Evolutionary conservation across 2,888 invertebrate species (phyloP), one percentile per base, ranked within the genome.

Genomic region (Periphyllus acericola): DNA sequence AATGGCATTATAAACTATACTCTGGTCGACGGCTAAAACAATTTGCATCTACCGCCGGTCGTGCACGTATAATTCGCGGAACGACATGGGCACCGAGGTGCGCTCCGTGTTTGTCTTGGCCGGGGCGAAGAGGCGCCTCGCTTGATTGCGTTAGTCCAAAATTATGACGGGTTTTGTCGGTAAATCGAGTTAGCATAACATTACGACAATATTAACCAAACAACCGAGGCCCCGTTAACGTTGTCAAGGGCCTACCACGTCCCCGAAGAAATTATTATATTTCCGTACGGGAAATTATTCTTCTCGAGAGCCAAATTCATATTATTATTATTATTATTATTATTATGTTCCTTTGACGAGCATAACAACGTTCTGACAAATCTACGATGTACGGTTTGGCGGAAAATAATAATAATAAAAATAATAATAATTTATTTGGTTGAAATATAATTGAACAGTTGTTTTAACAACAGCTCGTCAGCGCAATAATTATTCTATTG

Each of bases 161-260:
- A 80, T 87, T 80, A 87, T 74, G 72, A 80, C 80, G 80, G 80
- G 86, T 80, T 81, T 74, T 80, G 80, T 60, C 80, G 60, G 60
- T 25, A 81, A 87, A 87, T 87, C 74, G 80, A 80, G 74, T 87
- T 87, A 87, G 80, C 86, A 80, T 80, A 86, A 72, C 72, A 86
- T 86, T 87, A 80, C 40, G 72, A 72, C 72, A 71, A 72, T 80
- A 87, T 80, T 80, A 87, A 80, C 86, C 71, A 80, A 81, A 87
- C 80, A 87, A 74, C 60, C 60, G 32, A 36, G 19, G 21, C 9
- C 40, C 71, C 46, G 78, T 66, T 75, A 75, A 60, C 40, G 36
- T 71, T 68, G 34, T 68, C 52, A n/a, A 29, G 3, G 19, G 46
- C 29, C 29, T 9, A n/a, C 40, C 29, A 52, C 29, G 55, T 75